Conservation (phyloP, 2,113 vertebrate species). For the Dicaeum eximium region DNA sequence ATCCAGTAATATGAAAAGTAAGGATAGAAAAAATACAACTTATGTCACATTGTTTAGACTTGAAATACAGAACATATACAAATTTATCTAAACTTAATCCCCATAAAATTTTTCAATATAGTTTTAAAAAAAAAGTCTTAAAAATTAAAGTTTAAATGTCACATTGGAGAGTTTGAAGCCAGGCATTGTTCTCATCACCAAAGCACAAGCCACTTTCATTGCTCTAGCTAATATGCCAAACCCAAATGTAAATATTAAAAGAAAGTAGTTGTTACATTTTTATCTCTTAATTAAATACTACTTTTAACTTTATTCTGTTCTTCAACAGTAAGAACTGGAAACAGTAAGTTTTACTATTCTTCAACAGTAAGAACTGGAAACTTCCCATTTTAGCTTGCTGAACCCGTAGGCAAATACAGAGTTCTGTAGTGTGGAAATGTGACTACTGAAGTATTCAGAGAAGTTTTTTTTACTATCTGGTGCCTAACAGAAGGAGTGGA, state of each 20-base stretch:
- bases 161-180: background rate
- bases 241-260: conserved; percentile 23
- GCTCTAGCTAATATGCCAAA: background rate
- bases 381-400: background rate
- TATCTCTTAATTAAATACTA: background rate
- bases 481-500: background rate
- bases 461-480: background rate
- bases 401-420: background rate
- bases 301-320: background rate
- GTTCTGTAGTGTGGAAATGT: background rate
- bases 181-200: background rate
- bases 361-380: background rate
- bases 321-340: background rate
- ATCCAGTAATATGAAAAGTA: background rate
- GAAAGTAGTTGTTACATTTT: background rate
- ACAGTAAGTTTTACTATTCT: background rate
- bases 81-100: background rate
- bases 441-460: background rate
- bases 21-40: background rate
- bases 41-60: background rate
- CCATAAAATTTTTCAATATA: background rate
- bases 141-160: background rate
- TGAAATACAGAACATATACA: background rate
- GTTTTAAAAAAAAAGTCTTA: background rate
- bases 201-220: conserved; percentile 44